A percentile compares a stretch with the other conserved stretches of the same genome.
Conservation (phyloP, 2,888 invertebrate genomes). For the Neoitamus cyanurus region DNA sequence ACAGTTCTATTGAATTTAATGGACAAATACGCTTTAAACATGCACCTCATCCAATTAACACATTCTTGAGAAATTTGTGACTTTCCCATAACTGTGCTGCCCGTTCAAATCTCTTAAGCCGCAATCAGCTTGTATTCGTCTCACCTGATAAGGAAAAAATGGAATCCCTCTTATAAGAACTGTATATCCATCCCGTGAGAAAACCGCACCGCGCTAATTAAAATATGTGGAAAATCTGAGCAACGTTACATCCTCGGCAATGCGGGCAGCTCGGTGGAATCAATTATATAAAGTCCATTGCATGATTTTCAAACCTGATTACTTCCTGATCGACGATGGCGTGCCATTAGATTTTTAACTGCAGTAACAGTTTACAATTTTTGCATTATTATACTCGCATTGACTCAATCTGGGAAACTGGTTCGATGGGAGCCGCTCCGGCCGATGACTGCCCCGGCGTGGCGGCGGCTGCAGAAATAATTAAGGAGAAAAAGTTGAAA, state of each 20-base stretch:
- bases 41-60: too few species aligned
- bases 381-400: background rate
- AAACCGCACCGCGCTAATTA: background rate
- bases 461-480: background rate
- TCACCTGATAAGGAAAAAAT: background rate
- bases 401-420: background rate
- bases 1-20: too few species aligned
- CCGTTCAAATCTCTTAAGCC: background rate
- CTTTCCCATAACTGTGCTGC: background rate
- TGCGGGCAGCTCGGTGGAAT: background rate
- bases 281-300: conserved; percentile 23
- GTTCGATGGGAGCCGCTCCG: background rate
- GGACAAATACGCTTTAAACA: too few species aligned
- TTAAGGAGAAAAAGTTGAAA: conserved; percentile 16
- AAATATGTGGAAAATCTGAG: background rate
- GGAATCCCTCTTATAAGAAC: background rate
- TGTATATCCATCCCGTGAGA: background rate
- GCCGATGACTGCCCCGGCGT: background rate
- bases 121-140: background rate
- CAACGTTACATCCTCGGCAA: background rate
- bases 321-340: conserved; percentile 30
- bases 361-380: conserved; percentile 7
- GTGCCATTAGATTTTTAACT: conserved; percentile 13
- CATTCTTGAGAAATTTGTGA: background rate
- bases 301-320: conserved; percentile 36